phyloP scores from a whole-genome alignment of 2,797 vertebrate species.

The Petrocephalus schoutedeni region DNA sequence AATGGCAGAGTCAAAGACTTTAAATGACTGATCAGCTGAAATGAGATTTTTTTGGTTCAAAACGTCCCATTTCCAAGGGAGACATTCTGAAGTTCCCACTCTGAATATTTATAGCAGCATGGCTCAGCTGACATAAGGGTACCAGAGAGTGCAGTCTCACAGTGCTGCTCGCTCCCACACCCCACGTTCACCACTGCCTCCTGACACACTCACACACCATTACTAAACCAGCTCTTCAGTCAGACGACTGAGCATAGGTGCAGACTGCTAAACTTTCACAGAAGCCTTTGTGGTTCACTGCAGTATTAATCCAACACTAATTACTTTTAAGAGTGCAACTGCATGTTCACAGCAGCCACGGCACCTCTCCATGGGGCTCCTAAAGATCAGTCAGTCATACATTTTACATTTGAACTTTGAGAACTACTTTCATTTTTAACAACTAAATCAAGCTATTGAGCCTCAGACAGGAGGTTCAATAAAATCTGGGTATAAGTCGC shows the following conservation, averaged over 20 bases:
- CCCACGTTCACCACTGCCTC: background rate
- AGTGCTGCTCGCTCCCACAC: background rate
- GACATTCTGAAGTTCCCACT: background rate
- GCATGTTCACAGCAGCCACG: background rate
- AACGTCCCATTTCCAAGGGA: background rate
- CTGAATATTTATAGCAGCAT: conserved; percentile 9
- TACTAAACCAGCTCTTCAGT: background rate
- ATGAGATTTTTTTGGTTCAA: background rate
- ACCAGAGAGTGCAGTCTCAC: background rate
- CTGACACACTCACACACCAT: background rate
- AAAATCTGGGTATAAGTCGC: background rate
- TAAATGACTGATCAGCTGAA: background rate
- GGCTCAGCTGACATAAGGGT: background rate
- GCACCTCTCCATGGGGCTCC: background rate
- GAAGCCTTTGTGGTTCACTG: background rate
- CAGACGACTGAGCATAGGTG: background rate
- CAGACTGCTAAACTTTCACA: background rate
- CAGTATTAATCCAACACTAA: background rate
- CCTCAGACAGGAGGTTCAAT: background rate
- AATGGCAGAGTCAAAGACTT: background rate
- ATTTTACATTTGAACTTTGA: background rate
- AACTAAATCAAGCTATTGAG: background rate
- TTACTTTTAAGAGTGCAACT: background rate
- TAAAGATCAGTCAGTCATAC: background rate
- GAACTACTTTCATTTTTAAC: background rate